phyloP scores from a whole-genome alignment of 2,113 vertebrate species.

The pig (Sus scrofa) region T2T-Sscrofa CM000830.6:13934001-13934500 shows the following conservation, averaged over 20 bases:
- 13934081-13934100: constrained; percentile 21
- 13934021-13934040: constrained; percentile 9
- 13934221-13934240: constrained; percentile 1
- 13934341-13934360: constrained; percentile 64
- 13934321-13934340: constrained; percentile 45
- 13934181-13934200: constrained; percentile 60
- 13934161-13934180: constrained; percentile 65
- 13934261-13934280: constrained; percentile 67
- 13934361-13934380: constrained; percentile 64
- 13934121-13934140: constrained; percentile 47
- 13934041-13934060: constrained; percentile 20
- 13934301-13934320: constrained; percentile 67
- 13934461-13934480: constrained; percentile 47
- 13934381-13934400: constrained; percentile 69
- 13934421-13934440: constrained; percentile 63
- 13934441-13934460: constrained; percentile 50
- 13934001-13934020: constrained; percentile 24
- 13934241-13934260: constrained; percentile 51
- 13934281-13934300: neutral
- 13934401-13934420: constrained; percentile 72
- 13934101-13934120: constrained; percentile 46
- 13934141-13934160: neutral
- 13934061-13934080: neutral
- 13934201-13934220: constrained; percentile 50
- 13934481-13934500: constrained; percentile 10